Conservation (phyloP, 2,888 invertebrate genomes). For the Itoplectis maculator region DNA sequence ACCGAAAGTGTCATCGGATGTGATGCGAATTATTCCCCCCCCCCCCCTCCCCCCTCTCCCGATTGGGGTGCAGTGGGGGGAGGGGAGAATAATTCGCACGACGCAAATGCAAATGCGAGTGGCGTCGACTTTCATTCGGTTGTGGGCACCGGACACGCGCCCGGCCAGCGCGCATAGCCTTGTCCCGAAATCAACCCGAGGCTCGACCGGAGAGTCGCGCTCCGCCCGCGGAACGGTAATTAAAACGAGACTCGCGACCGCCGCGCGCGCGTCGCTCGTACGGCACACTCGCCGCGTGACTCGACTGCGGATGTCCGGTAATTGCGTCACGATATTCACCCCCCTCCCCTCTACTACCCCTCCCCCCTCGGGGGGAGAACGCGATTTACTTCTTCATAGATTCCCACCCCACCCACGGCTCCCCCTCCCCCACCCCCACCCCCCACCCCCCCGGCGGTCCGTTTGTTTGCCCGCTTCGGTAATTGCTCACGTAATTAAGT, state of each 20-base stretch:
- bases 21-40: too few species aligned
- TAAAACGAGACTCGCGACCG: constrained; percentile 31
- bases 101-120: not conserved
- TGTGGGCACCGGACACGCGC: not conserved
- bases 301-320: constrained; percentile 45
- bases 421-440: too few species aligned
- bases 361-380: constrained; percentile 33
- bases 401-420: too few species aligned
- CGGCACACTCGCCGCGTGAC: constrained; percentile 30
- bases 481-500: not conserved
- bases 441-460: too few species aligned
- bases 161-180: not conserved
- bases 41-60: too few species aligned
- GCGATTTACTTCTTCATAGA: constrained; percentile 30
- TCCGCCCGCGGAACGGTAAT: constrained; percentile 18
- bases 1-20: too few species aligned
- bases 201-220: not conserved
- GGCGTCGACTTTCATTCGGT: not conserved
- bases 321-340: constrained; percentile 50
- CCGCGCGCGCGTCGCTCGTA: constrained; percentile 6
- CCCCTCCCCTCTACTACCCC: too few species aligned
- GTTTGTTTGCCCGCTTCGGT: not conserved
- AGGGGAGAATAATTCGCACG: not conserved
- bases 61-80: too few species aligned
- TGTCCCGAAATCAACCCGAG: constrained; percentile 11